A percentile compares a stretch with the other conserved stretches of the same genome.
Conservation (phyloP, 2,888 invertebrate species). For the Cephus pygmeus region DNA sequence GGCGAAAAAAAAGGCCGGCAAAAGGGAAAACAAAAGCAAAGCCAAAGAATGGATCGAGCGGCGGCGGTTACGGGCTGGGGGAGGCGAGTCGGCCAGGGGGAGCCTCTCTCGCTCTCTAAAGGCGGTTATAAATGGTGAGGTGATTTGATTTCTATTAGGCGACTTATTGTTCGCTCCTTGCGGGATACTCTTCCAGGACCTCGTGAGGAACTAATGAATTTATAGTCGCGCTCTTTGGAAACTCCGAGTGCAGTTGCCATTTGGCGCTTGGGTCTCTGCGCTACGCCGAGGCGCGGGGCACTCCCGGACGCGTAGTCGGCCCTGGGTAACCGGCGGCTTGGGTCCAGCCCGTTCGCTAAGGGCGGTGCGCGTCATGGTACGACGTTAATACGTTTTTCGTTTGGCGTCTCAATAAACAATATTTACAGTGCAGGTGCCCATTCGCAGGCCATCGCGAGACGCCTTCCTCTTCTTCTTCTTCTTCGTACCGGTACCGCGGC, state of each 20-base stretch:
- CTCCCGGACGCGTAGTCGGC: neutral
- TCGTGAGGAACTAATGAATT: constrained; percentile 36
- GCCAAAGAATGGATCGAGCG: constrained; percentile 40
- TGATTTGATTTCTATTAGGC: constrained; percentile 64
- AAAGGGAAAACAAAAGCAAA: constrained; percentile 28
- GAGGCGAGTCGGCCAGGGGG: constrained; percentile 24
- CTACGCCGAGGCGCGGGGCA: neutral
- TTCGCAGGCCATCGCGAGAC: constrained; percentile 27
- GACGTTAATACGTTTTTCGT: constrained; percentile 49
- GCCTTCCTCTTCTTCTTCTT: constrained; percentile 10
- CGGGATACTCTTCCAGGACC: constrained; percentile 38
- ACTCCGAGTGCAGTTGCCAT: neutral
- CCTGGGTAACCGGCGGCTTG: neutral
- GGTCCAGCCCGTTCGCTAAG: constrained; percentile 24
- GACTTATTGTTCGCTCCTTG: constrained; percentile 55
- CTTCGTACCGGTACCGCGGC: constrained; percentile 27
- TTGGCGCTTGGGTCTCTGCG: neutral
- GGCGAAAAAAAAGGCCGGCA: constrained; percentile 51
- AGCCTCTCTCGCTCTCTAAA: constrained; percentile 3
- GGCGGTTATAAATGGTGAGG: constrained; percentile 52
- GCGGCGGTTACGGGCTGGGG: constrained; percentile 12
- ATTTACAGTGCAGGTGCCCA: constrained; percentile 43
- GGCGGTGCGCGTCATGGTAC: constrained; percentile 33
- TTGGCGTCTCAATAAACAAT: constrained; percentile 49
- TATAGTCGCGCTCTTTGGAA: constrained; percentile 17